Base-by-base conservation (phyloP, 2,113 vertebrate species). In the Symphodus melops region DNA sequence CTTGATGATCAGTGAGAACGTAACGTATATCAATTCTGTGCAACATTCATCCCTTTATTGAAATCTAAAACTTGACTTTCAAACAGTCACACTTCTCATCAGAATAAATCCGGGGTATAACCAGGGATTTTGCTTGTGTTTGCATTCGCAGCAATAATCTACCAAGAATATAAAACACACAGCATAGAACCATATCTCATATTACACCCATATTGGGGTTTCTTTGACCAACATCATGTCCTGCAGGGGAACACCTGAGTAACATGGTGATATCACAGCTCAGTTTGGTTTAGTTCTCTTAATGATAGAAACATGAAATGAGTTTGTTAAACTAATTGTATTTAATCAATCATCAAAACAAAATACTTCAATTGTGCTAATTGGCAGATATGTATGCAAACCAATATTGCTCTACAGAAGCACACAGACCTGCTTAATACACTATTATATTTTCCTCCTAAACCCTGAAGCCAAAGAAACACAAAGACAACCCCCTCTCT, bases 1-100 rank as follows among this genome's bases (percentile, higher is more conserved):
- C 69, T 68, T 19, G 58, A 85, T 79, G 19, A 83, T 83, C 63
- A 53, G 64, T 48, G 59, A 61, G 59, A 81, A 79, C 82, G 72
- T 86, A 86, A 87, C n/a, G n/a, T n/a, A 89, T 79, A 83, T 80
- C 58, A 49, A 68, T 55, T 83, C 75, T 77, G 62, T 72, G 57
- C 75, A 86, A 89, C 82, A 84, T 84, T 83, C 61, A 75, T 79
- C 56, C 74, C 23, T 53, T 70, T 57, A 77, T 58, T 62, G 19
- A 79, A 67, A 62, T 72, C 68, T 8, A 71, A 74, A 4, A 39
- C 64, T 53, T 28, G 21, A 68, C 10, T 52, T 53, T 68, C 52
- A 72, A 8, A 48, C 17, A 19, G 4, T 73, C 58, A 37, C 21
- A 73, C 56, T n/a, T n/a, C n/a, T 75, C 60, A 55, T 83, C 37